These are phyloP conservation scores for Tragelaphus buxtoni DNA, from an alignment of 2,113 vertebrate species.

Conservation along the genomic window DNA sequence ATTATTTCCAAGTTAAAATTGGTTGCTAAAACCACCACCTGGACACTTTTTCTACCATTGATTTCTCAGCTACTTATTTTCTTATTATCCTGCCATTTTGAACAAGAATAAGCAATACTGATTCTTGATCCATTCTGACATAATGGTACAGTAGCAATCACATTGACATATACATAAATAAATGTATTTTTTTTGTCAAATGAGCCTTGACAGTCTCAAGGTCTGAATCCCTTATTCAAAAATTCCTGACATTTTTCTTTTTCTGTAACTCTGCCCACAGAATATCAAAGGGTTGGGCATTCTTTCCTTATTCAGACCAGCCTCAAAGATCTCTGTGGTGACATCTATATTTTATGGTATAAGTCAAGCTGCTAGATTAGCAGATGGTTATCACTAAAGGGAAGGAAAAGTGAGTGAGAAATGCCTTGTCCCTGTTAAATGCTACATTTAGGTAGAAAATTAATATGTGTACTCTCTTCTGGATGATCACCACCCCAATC, in stretches of 20 bases:
- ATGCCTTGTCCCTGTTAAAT: neutral
- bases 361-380: neutral
- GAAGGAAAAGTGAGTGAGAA: neutral
- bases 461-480: neutral
- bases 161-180: neutral
- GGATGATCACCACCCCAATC: neutral
- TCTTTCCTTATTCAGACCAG: constrained; percentile 44
- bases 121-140: neutral
- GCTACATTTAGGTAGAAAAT: neutral
- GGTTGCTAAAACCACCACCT: neutral
- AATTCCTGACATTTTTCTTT: neutral
- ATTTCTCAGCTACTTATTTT: constrained; percentile 1
- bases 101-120: neutral
- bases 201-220: neutral
- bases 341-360: neutral
- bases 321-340: neutral
- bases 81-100: constrained; percentile 23
- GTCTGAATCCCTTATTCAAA: neutral
- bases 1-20: constrained; percentile 34
- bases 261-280: constrained; percentile 17
- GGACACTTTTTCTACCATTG: neutral
- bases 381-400: neutral
- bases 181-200: neutral
- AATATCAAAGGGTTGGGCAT: constrained; percentile 9
- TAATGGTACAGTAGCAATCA: neutral